phyloP scores from a whole-genome alignment of 1,140 invertebrate species.

The Marisa cornuarietis region DNA sequence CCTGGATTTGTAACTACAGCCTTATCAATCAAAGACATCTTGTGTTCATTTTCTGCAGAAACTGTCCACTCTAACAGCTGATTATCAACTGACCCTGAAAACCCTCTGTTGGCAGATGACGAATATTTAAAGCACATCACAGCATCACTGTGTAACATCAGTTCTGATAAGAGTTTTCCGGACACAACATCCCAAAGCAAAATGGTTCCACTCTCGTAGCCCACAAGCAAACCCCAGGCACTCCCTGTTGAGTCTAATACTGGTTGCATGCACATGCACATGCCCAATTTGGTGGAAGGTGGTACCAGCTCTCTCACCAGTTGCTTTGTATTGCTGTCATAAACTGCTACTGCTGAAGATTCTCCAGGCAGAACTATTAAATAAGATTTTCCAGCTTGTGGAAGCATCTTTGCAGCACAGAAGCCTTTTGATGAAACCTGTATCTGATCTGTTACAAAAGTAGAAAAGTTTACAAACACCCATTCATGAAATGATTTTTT shows the following conservation, averaged over 20 bases:
- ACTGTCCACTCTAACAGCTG: slow-evolving; percentile 35
- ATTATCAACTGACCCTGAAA: slow-evolving; percentile 45
- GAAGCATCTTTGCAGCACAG: slow-evolving; percentile 11
- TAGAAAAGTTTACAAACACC: background rate
- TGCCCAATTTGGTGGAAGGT: slow-evolving; percentile 3
- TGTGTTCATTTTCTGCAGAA: slow-evolving; percentile 10
- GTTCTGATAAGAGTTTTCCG: slow-evolving; percentile 24
- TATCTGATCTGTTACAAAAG: slow-evolving; percentile 7
- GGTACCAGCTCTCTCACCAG: slow-evolving; percentile 5
- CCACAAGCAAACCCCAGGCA: slow-evolving; percentile 35
- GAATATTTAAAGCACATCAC: slow-evolving; percentile 51
- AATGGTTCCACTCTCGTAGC: slow-evolving; percentile 55
- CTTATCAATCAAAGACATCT: slow-evolving; percentile 13
- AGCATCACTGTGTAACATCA: slow-evolving; percentile 35
- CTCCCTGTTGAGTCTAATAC: background rate
- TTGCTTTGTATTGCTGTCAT: background rate
- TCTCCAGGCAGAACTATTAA: slow-evolving; percentile 39
- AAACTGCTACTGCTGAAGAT: slow-evolving; percentile 22
- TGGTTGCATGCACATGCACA: slow-evolving; percentile 24
- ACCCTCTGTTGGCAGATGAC: slow-evolving; percentile 34
- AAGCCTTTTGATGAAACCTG: slow-evolving; percentile 7
- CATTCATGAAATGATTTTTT: background rate
- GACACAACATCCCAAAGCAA: slow-evolving; percentile 49
- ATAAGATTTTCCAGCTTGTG: slow-evolving; percentile 12
- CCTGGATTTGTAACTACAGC: slow-evolving; percentile 45